These are phyloP conservation scores for Anthophora plumipes DNA, from an alignment of 2,888 invertebrate genomes.

Conservation along the genomic window DNA sequence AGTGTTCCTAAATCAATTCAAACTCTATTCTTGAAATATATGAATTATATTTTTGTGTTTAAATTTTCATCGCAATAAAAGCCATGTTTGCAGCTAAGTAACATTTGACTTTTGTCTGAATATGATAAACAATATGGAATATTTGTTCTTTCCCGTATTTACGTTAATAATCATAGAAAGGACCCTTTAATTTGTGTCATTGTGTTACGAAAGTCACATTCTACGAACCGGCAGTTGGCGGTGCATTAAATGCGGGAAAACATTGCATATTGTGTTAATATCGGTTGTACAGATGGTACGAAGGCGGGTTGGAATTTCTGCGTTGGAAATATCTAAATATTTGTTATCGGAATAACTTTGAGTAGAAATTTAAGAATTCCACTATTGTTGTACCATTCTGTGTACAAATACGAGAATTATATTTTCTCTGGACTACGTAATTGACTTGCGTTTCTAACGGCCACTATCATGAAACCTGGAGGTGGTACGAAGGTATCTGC, in stretches of 20 bases:
- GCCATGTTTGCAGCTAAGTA: neutral
- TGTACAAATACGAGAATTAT: neutral
- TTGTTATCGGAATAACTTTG: neutral
- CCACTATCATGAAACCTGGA: constrained; percentile 77
- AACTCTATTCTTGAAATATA: too few species aligned
- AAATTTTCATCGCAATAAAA: neutral
- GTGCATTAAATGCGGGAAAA: constrained; percentile 38
- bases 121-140: neutral
- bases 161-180: constrained; percentile 21
- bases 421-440: constrained; percentile 12
- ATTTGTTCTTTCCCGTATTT: neutral
- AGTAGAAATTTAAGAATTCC: neutral
- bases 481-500: constrained; percentile 76
- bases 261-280: neutral
- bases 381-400: neutral
- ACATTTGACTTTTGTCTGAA: neutral
- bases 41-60: too few species aligned
- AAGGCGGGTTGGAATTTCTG: neutral
- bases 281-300: neutral
- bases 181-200: neutral
- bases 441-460: constrained; percentile 38
- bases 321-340: constrained; percentile 16
- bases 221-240: neutral
- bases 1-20: neutral
- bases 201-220: constrained; percentile 12